Base-by-base conservation (phyloP, 2,888 invertebrate species). In the Leptinotarsa rubiginosa region DNA sequence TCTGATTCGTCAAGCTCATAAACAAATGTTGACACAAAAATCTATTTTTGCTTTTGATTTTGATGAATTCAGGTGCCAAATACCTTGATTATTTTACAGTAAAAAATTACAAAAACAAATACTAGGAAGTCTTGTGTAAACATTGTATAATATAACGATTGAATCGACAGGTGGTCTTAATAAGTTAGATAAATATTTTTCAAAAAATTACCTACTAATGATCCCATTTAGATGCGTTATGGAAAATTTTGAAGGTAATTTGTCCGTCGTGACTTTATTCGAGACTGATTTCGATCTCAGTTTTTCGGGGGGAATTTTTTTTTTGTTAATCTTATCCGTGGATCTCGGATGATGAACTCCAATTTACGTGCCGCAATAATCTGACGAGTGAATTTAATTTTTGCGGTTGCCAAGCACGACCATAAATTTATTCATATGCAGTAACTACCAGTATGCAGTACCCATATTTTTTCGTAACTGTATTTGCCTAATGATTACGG, bases 281-380 rank as follows among this genome's bases (percentile, higher is more conserved):
- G 56, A 10, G 4, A 22, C 20, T 15, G 56, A 56, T 56, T 22
- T 20, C 20, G 0, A 56, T 22, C 20, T 20, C 56, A 56, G 22
- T 56, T 20, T 56, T 18, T 20, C 56, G 22, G 25, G 22, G 20
- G 1, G 20, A 22, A 1, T 15, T 2, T 15, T 22, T 56, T 56
- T 56, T 13, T 22, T 13, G 56, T 25, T 56, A 56, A 56, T 56
- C 20, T 22, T 13, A 56, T 56, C 20, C 22, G 56, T 56, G 12
- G 22, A 13, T 13, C 18, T 56, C 56, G 20, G 4, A 18, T 56
- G 20, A 56, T 56, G 56, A 22, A 20, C n/a, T 13, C 16, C 22
- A 56, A 22, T 56, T 22, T 56, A 56, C 15, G 56, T 56, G 56
- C 22, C 20, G 20, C 13, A 22, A 56, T 56, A 56, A 56, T 56